Conservation (phyloP, 64 coral and sea anemone genomes). For the Orbicella faveolata region DNA sequence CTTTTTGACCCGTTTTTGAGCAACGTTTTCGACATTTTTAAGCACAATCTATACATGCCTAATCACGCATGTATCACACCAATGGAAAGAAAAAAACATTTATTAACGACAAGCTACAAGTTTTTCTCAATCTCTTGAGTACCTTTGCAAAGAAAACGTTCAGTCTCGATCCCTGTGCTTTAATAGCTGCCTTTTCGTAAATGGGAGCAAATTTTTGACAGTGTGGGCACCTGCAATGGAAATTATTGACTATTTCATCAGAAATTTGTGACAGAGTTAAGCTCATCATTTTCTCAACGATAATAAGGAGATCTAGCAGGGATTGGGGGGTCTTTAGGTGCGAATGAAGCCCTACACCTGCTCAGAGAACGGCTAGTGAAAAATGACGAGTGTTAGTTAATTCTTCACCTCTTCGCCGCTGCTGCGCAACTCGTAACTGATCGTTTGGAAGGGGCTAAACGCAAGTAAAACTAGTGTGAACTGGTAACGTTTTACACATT, state of each 20-base stretch:
- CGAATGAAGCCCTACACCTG: background rate
- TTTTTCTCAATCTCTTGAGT: background rate
- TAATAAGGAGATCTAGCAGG: background rate
- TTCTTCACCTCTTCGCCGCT: no score
- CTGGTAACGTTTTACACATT: no score
- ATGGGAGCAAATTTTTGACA: slow-evolving; percentile 7
- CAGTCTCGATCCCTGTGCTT: background rate
- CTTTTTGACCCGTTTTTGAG: no score
- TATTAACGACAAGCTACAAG: background rate
- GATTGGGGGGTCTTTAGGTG: background rate
- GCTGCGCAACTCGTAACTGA: no score
- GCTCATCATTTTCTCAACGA: no score
- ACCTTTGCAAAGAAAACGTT: slow-evolving; percentile 38
- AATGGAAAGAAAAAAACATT: background rate
- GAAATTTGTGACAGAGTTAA: background rate
- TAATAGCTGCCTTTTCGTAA: background rate
- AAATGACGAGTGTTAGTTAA: no score
- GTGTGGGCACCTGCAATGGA: slow-evolving; percentile 6
- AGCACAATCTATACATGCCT: background rate
- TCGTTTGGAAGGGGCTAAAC: no score
- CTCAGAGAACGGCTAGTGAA: no score
- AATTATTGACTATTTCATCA: background rate
- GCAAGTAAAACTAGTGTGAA: no score
- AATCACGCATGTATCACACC: background rate
- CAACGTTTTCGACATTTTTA: no score